Conservation (phyloP, 2,797 vertebrate species). For the Psittacula echo region DNA sequence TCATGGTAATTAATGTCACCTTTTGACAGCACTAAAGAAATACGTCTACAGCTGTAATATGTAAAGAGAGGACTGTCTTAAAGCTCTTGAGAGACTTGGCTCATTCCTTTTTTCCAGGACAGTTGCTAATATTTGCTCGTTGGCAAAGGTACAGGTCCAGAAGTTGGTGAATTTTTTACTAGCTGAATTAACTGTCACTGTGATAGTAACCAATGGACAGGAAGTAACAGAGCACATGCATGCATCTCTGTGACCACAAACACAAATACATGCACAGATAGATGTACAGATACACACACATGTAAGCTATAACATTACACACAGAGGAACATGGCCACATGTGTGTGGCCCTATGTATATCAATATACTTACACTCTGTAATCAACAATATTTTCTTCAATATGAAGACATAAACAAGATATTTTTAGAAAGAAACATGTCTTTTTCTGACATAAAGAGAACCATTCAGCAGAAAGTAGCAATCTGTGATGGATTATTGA, state of each 20-base stretch:
- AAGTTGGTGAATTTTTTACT: background rate
- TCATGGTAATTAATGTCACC: background rate
- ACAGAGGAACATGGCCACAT: background rate
- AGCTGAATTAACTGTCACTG: background rate
- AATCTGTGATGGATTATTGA: background rate
- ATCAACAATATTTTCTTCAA: background rate
- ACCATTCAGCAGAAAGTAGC: background rate
- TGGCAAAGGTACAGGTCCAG: background rate
- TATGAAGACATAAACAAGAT: background rate
- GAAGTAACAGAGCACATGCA: background rate
- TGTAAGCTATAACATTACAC: background rate
- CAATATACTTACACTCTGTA: background rate
- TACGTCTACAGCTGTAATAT: background rate
- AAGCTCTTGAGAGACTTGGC: background rate
- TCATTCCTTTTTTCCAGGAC: background rate
- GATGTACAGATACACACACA: background rate
- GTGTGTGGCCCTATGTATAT: background rate
- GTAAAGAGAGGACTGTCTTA: background rate
- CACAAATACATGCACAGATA: background rate
- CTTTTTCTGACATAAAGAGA: background rate
- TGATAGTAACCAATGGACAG: background rate
- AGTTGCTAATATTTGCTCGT: background rate
- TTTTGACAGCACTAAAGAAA: background rate
- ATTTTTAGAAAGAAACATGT: background rate
- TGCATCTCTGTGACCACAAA: background rate